These are phyloP conservation scores for Coboldia fuscipes DNA, from an alignment of 1,140 invertebrate species.

Conservation along the genomic window DNA sequence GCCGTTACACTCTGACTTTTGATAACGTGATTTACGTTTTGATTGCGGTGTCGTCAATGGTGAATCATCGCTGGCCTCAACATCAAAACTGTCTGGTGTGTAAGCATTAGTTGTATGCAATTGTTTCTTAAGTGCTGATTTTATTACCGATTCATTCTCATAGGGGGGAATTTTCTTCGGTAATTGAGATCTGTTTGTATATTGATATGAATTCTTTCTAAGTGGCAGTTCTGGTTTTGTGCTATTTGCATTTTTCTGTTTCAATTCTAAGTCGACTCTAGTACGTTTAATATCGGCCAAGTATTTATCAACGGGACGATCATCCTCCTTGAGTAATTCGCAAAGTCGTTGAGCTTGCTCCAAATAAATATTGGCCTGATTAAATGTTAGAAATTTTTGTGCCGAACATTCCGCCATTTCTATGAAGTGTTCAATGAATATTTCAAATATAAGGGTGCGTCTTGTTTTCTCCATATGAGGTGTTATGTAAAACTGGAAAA, in stretches of 20 bases:
- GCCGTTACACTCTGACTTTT: too few relatives aligned
- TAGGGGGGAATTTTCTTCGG: too few relatives aligned
- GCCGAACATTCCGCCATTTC: conserved; percentile 37
- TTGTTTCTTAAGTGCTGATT: too few relatives aligned
- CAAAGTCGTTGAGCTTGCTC: conserved; percentile 42
- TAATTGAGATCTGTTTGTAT: not conserved
- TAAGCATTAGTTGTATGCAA: too few relatives aligned
- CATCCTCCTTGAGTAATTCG: conserved; percentile 33
- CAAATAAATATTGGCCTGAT: conserved; percentile 38
- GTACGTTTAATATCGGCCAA: conserved; percentile 23
- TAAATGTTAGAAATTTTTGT: conserved; percentile 29
- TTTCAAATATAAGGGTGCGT: conserved; percentile 31
- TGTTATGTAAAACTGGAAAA: conserved; percentile 22
- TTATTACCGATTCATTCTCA: too few relatives aligned
- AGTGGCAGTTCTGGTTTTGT: conserved; percentile 4
- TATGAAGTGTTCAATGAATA: conserved; percentile 46
- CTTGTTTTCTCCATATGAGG: conserved; percentile 25
- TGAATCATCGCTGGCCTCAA: too few relatives aligned
- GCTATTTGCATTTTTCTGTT: not conserved
- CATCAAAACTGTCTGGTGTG: too few relatives aligned
- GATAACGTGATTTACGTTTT: too few relatives aligned
- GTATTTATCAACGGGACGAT: conserved; percentile 25
- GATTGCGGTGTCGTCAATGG: too few relatives aligned
- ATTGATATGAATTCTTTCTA: conserved; percentile 4
- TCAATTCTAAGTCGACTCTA: conserved; percentile 8